Conservation (phyloP, 2,113 vertebrate species). For the Pimephales promelas region DNA sequence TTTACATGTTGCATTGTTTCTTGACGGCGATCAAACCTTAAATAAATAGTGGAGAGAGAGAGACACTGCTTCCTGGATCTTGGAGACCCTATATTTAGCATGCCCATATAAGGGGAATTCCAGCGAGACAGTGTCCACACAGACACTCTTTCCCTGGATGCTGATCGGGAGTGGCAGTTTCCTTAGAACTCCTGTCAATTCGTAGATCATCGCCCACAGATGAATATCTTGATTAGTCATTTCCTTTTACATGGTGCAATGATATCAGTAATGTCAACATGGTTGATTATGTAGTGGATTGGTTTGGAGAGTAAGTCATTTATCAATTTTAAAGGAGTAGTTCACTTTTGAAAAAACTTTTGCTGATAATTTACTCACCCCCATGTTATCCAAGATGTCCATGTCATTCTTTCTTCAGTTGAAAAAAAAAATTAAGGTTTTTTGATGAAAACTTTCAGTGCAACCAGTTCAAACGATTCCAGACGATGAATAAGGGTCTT, state of each 20-base stretch:
- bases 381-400: too few relatives aligned
- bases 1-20: conserved; percentile 63
- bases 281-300: not conserved
- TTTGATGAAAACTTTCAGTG: too few relatives aligned
- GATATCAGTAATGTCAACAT: not conserved
- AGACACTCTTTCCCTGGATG: conserved; percentile 61
- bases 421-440: too few relatives aligned
- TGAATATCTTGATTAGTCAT: conserved; percentile 14
- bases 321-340: not conserved
- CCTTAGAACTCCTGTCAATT: conserved; percentile 30
- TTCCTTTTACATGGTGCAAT: not conserved
- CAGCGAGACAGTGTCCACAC: conserved; percentile 64
- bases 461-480: too few relatives aligned
- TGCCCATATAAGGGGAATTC: conserved; percentile 86
- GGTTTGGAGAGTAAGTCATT: not conserved
- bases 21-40: conserved; percentile 59
- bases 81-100: conserved; percentile 81
- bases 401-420: too few relatives aligned
- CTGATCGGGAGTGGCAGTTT: conserved; percentile 47
- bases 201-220: conserved; percentile 20
- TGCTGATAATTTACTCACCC: too few relatives aligned
- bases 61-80: conserved; percentile 66
- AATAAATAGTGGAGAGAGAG: conserved; percentile 59
- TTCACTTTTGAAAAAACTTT: too few relatives aligned
- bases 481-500: too few relatives aligned